Evolutionary conservation across 2,113 vertebrate species (phyloP), one percentile per base, ranked within the genome.

Genomic region (Anolis sagrei): DNA sequence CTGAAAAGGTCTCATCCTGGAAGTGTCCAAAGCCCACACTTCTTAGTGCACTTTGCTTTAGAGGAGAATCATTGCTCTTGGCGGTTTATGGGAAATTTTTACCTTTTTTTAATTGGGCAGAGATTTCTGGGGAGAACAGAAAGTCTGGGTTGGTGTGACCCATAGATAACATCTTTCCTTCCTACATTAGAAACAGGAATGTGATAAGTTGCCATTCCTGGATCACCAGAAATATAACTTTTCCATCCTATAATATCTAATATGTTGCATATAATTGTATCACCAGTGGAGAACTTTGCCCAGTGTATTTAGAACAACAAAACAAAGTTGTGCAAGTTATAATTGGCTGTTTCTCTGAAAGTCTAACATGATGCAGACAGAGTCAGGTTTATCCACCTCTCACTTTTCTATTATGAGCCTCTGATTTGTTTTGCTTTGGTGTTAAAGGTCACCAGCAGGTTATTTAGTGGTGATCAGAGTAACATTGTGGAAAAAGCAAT

Each of bases 401-500:
- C 79, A 64, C 48, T 81, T 86, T 32, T 84, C 61, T 80, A 76
- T 76, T 88, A 80, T 58, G 27, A n/a, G 77, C 72, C 68, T 62
- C 61, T 80, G 82, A 69, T 76, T 80, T 69, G 70, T 81, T 84
- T 84, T 76, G 32, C 76, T 88, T 84, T 44, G 9, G 27, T 76
- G 78, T 80, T 58, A 84, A 80, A 84, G 70, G 82, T 80, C 70
- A 44, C 13, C 77, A 32, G 5, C 58, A 44, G 70, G 76, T 83
- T 87, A 87, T 83, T 83, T 83, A 83, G 68, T 83, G 68, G 69
- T 25, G 48, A 84, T 74, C 76, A 51, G 76, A 68, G 76, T 75
- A 80, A 80, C 61, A 44, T 34, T 84, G 61, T 44, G 58, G 70
- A 74, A 79, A 88, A 84, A 88, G 69, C 76, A 88, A 88, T 84